phyloP scores from a whole-genome alignment of 2,888 invertebrate genomes.

The Unio pictorum region DNA sequence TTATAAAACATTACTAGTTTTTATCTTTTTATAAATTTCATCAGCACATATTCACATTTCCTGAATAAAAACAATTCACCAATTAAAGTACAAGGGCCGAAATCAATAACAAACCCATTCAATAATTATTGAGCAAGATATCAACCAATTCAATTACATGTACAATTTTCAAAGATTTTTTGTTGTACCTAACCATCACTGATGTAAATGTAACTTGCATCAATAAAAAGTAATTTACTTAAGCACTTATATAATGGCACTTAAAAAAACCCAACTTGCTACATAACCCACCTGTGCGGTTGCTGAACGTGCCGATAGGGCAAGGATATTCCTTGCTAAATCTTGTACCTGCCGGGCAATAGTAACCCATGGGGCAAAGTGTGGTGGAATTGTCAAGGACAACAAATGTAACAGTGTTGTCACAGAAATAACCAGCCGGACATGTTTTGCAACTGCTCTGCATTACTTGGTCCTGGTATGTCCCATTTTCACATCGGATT shows the following conservation, averaged over 20 bases:
- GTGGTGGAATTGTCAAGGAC: conserved; percentile 61
- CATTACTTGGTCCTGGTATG: conserved; percentile 61
- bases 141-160: too few species aligned
- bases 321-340: conserved; percentile 62
- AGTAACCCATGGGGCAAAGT: conserved; percentile 59
- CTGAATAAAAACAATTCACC: too few species aligned
- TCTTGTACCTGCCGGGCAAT: conserved; percentile 61
- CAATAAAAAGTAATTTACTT: too few species aligned
- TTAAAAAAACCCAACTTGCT: background rate
- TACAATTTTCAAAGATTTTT: too few species aligned
- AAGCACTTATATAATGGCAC: background rate
- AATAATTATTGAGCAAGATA: too few species aligned
- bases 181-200: too few species aligned
- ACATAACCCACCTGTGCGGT: conserved; percentile 52
- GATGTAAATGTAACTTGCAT: too few species aligned
- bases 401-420: conserved; percentile 65
- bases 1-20: too few species aligned
- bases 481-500: conserved; percentile 62
- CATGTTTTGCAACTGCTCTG: conserved; percentile 59
- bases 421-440: conserved; percentile 68
- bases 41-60: too few species aligned
- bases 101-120: too few species aligned
- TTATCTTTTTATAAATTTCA: too few species aligned
- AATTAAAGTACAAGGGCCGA: too few species aligned
- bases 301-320: conserved; percentile 67